phyloP scores from a whole-genome alignment of 2,797 vertebrate species.

The Pseudomugil tenellus region DNA sequence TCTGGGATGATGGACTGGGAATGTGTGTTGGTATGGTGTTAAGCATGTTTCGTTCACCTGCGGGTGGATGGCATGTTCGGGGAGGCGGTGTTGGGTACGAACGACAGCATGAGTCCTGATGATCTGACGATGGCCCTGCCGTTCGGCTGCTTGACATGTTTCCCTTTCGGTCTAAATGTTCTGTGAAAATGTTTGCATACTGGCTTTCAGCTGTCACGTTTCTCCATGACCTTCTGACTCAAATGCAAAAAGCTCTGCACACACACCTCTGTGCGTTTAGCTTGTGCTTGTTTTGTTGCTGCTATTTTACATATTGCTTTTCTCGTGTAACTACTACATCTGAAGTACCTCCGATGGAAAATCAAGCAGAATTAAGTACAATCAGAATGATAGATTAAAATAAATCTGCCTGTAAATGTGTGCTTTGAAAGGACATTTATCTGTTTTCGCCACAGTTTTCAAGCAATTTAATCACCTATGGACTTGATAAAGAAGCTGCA shows the following conservation, averaged over 20 bases:
- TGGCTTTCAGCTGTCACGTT: background rate
- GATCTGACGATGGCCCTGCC: background rate
- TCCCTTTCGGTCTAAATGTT: background rate
- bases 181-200: background rate
- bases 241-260: background rate
- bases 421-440: background rate
- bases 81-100: slow-evolving; percentile 25
- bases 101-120: no score
- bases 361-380: background rate
- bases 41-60: slow-evolving; percentile 19
- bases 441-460: background rate
- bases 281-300: background rate
- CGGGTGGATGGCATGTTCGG: slow-evolving; percentile 17
- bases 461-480: background rate
- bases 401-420: background rate
- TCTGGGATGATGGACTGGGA: slow-evolving; percentile 35
- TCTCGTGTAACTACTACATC: background rate
- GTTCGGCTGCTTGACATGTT: background rate
- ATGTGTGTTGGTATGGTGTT: slow-evolving; percentile 37
- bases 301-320: background rate
- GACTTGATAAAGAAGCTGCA: background rate
- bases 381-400: background rate
- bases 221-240: background rate
- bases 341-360: background rate
- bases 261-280: background rate